phyloP scores from a whole-genome alignment of 2,113 vertebrate species.

The Ondatra zibethicus region DNA sequence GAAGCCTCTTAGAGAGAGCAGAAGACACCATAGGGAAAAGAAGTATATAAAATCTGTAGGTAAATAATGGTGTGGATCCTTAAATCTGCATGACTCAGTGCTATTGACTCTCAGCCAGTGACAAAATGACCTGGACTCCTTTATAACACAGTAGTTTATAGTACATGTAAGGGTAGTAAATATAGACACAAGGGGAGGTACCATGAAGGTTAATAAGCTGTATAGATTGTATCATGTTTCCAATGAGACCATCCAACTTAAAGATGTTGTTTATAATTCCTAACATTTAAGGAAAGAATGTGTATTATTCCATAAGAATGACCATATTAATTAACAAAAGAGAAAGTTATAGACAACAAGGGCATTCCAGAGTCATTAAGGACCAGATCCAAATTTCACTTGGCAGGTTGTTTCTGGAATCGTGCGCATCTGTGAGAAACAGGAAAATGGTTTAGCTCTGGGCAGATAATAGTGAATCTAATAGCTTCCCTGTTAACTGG shows the following conservation, averaged over 20 bases:
- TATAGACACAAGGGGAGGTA: neutral
- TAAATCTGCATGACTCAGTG: neutral
- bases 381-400: slow-evolving; percentile 48
- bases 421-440: neutral
- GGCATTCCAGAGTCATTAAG: slow-evolving; percentile 41
- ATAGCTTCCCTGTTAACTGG: slow-evolving; percentile 64
- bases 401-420: slow-evolving; percentile 36
- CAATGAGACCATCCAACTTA: neutral
- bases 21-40: slow-evolving; percentile 12
- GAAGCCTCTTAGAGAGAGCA: neutral
- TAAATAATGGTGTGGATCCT: neutral
- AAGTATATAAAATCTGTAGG: slow-evolving; percentile 19
- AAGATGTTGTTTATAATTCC: slow-evolving; percentile 14
- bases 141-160: slow-evolving; percentile 10
- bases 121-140: slow-evolving; percentile 30
- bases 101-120: slow-evolving; percentile 7
- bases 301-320: slow-evolving; percentile 2
- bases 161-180: slow-evolving; percentile 20
- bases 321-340: slow-evolving; percentile 36
- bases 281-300: slow-evolving; percentile 28
- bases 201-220: neutral
- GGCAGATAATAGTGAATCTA: slow-evolving; percentile 41
- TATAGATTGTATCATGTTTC: neutral
- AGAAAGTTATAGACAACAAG: neutral
- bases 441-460: slow-evolving; percentile 20